These are phyloP conservation scores for Tachysurus vachellii DNA, from an alignment of 2,113 vertebrate species.

Conservation along the genomic window DNA sequence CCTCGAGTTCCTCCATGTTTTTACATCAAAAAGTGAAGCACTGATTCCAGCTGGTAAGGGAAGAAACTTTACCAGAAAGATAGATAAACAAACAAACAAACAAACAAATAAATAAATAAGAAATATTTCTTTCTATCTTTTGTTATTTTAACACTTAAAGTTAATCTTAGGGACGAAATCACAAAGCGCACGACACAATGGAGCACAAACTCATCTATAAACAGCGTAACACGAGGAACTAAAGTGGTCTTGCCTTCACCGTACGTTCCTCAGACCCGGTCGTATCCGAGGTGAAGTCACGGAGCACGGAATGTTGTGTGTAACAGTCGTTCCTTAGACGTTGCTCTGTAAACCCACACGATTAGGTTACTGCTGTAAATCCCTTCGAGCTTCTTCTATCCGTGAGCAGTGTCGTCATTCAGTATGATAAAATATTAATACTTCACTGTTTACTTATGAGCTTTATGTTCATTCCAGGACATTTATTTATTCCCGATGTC, in stretches of 20 bases:
- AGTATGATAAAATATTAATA: slow-evolving; percentile 5
- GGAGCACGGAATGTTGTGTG: not conserved
- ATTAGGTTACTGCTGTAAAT: not conserved
- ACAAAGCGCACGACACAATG: not conserved
- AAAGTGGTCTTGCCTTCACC: not conserved
- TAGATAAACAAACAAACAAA: too few species aligned
- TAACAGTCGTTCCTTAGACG: not conserved
- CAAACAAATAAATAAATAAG: too few species aligned
- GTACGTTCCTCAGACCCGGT: not conserved
- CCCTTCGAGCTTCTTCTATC: not conserved
- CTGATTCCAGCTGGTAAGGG: not conserved
- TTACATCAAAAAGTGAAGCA: not conserved
- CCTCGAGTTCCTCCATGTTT: not conserved
- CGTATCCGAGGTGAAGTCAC: too few species aligned
- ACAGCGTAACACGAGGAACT: not conserved
- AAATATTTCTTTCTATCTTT: too few species aligned
- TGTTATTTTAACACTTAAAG: not conserved
- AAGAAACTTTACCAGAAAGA: not conserved
- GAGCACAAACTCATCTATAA: not conserved
- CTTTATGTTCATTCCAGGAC: not conserved
- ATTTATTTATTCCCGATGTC: too few species aligned
- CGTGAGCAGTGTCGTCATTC: not conserved
- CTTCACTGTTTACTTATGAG: not conserved
- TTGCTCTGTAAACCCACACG: not conserved
- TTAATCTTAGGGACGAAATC: not conserved